Conservation (phyloP, 1,140 invertebrate species). For the Bilobella aurantiaca region DNA sequence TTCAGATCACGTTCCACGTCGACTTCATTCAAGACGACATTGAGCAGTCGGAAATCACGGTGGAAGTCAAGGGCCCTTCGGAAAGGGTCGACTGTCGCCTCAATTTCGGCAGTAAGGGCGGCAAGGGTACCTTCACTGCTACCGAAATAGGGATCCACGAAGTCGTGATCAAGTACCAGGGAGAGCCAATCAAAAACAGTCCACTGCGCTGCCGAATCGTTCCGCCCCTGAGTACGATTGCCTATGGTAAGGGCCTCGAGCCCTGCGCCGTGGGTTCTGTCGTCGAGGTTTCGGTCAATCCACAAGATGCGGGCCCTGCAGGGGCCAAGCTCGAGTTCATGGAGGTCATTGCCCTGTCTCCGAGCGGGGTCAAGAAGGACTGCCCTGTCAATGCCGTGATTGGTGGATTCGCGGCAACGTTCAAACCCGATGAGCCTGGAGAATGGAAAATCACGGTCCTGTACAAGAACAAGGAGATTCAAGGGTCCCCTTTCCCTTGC, state of each 20-base stretch:
- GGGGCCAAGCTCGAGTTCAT: conserved; percentile 66
- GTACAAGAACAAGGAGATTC: conserved; percentile 89
- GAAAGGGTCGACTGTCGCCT: conserved; percentile 51
- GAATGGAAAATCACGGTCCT: conserved; percentile 92
- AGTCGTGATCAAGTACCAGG: conserved; percentile 56
- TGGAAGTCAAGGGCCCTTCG: conserved; percentile 70
- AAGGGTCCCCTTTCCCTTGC: conserved; percentile 91
- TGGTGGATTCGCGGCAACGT: conserved; percentile 80
- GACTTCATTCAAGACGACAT: conserved; percentile 66
- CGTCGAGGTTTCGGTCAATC: conserved; percentile 88
- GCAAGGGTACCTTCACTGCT: conserved; percentile 71
- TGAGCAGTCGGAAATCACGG: conserved; percentile 62
- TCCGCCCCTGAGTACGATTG: conserved; percentile 71
- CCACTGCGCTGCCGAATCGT: conserved; percentile 75
- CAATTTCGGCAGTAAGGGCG: conserved; percentile 53
- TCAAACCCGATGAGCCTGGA: conserved; percentile 91
- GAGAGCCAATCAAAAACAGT: conserved; percentile 49
- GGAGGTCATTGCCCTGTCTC: conserved; percentile 76
- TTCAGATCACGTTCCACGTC: conserved; percentile 67
- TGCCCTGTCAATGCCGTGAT: conserved; percentile 59
- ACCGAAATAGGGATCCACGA: conserved; percentile 88
- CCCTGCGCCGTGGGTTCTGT: conserved; percentile 86
- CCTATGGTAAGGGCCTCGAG: conserved; percentile 73
- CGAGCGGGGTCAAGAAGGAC: conserved; percentile 62
- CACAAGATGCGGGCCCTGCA: conserved; percentile 38